Percentiles rank a stretch among this genome's conserved stretches.
These are phyloP conservation scores for Alectoris magna DNA, from an alignment of 2,797 vertebrate genomes.

Conservation along the genomic window DNA sequence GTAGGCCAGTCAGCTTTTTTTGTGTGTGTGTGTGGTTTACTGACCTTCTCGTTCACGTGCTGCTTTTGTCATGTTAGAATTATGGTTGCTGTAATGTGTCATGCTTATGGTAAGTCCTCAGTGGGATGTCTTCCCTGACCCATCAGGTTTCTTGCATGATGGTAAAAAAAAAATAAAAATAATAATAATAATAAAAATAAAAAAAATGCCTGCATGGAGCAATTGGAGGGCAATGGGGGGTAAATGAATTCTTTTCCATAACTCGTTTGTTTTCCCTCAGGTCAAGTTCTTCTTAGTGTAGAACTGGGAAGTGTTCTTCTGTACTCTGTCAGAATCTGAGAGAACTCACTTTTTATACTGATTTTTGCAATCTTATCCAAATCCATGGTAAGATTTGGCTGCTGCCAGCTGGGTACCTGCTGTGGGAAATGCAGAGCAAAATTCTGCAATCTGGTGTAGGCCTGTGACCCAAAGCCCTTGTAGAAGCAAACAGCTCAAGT, in stretches of 20 bases:
- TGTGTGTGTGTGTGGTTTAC: background rate
- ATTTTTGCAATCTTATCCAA: background rate
- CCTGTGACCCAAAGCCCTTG: background rate
- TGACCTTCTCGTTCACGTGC: background rate
- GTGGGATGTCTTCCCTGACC: background rate
- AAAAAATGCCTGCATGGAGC: background rate
- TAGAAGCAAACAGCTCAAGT: background rate
- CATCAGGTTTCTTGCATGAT: background rate
- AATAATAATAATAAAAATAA: too few relatives aligned
- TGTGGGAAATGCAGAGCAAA: background rate
- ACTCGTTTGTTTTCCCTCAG: background rate
- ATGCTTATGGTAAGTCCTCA: background rate
- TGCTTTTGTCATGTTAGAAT: background rate
- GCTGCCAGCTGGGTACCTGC: background rate
- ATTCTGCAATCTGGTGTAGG: background rate
- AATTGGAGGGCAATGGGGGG: background rate
- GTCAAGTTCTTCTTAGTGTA: background rate
- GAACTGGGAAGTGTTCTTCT: background rate
- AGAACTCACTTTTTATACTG: background rate
- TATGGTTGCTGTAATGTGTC: background rate
- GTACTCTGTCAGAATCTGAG: background rate
- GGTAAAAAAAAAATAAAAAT: too few relatives aligned
- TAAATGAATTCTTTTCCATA: background rate
- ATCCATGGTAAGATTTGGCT: background rate
- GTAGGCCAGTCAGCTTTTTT: background rate